These are phyloP conservation scores for Papilio aristodemus DNA, from an alignment of 1,140 invertebrate genomes.

Conservation along the genomic window DNA sequence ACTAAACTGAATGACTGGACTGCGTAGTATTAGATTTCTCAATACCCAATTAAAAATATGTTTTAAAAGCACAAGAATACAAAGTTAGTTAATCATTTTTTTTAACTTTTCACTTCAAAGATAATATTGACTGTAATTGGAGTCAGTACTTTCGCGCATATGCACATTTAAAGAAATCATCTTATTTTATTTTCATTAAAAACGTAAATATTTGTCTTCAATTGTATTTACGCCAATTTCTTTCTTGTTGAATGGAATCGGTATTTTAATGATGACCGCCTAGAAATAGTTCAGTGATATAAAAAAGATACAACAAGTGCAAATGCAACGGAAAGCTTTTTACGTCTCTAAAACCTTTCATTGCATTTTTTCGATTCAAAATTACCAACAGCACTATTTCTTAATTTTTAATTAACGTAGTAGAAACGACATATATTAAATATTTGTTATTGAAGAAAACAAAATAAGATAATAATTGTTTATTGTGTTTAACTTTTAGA, in stretches of 20 bases:
- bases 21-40: background rate
- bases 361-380: too few species aligned
- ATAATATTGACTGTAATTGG: background rate
- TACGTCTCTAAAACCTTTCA: background rate
- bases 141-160: background rate
- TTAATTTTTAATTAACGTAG: too few species aligned
- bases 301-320: background rate
- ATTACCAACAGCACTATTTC: too few species aligned
- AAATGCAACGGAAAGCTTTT: background rate
- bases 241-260: background rate
- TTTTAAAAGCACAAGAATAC: background rate
- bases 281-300: too few species aligned
- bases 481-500: too few species aligned
- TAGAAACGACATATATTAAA: too few species aligned
- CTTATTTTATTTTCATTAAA: background rate
- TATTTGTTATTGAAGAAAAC: too few species aligned
- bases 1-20: background rate
- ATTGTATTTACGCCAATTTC: background rate
- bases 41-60: background rate
- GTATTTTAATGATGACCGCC: slow-evolving; percentile 2
- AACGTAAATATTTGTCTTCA: background rate
- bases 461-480: too few species aligned
- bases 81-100: background rate
- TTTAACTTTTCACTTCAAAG: background rate
- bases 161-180: background rate